Conservation (phyloP, 2,888 invertebrate genomes). For the Drosophila anomelani region DNA sequence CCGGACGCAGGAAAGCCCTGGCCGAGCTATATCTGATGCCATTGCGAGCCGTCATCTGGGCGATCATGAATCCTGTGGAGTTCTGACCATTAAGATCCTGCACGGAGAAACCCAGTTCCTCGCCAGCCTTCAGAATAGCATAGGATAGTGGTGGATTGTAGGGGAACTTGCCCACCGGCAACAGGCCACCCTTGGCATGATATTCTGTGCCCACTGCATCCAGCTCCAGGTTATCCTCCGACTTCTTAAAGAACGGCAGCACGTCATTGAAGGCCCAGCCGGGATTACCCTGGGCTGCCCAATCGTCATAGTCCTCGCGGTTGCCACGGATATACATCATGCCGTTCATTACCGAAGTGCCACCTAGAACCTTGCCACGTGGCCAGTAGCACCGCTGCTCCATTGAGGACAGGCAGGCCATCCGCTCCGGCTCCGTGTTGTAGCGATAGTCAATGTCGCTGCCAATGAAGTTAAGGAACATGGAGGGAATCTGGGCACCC, state of each 20-base stretch:
- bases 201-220: conserved; percentile 91
- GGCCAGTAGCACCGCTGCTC: conserved; percentile 91
- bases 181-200: conserved; percentile 91
- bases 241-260: conserved; percentile 94
- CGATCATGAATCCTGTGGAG: conserved; percentile 94
- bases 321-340: conserved; percentile 98
- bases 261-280: conserved; percentile 96
- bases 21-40: conserved; percentile 93
- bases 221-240: conserved; percentile 90
- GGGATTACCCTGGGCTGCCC: conserved; percentile 93
- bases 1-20: conserved; percentile 93
- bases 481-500: conserved; percentile 94
- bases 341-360: conserved; percentile 96
- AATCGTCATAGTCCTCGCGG: conserved; percentile 93
- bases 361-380: conserved; percentile 94
- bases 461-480: conserved; percentile 94
- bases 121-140: conserved; percentile 91
- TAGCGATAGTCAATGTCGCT: conserved; percentile 95
- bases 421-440: conserved; percentile 92
- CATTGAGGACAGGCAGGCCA: conserved; percentile 90
- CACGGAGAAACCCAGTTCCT: conserved; percentile 90
- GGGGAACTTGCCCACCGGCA: conserved; percentile 92
- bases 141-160: conserved; percentile 93
- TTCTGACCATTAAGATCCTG: conserved; percentile 93
- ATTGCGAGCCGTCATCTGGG: conserved; percentile 94